Base-by-base conservation (phyloP, 2,797 vertebrate genomes). In the Bufotes viridis region DNA sequence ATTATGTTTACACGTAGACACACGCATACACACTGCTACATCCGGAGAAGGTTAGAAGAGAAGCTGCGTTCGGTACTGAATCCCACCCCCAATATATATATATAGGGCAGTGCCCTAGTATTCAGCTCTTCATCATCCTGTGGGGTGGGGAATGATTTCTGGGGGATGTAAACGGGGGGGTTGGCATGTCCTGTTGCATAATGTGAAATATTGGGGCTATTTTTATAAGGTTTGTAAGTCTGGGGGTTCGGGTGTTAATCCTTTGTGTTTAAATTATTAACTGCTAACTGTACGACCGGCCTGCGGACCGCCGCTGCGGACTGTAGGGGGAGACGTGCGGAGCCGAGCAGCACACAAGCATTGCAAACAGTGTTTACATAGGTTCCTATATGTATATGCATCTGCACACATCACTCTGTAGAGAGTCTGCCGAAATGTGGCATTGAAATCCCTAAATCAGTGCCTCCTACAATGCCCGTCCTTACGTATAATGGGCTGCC, bases 231-330 rank as follows among this genome's bases (percentile, higher is more conserved):
- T 89, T 89, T 89, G 88, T 89, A 89, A 82, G 87, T 86, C 75
- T 79, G 42, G 63, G 88, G 85, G 63, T 34, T 42, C 18, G 88
- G 80, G 72, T 72, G 88, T 89, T 89, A 87, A 83, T 89, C 70
- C 70, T 89, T 89, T 89, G 88, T 89, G 85, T 89, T 89, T 89
- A 89, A 89, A 89, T 89, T 89, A 89, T 89, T 89, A 80, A 89
- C 88, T 89, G 81, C 88, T 89, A 78, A 70, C 88, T 89, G 88
- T 85, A 89, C 80, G 88, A 89, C 14, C 11, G 85, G 74, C 81
- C 88, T 87, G 78, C 24, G 42, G 80, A 84, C 18, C 81, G 81
- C 49, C 34, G 85, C 75, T 51, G 84, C 85, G 78, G 78, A 88
- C 15, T 65, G 58, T 61, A 78, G 75, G 49, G 63, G 69, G 78